Conservation (phyloP, 2,113 vertebrate species). For the Calyptommatus sinebrachiatus region DNA sequence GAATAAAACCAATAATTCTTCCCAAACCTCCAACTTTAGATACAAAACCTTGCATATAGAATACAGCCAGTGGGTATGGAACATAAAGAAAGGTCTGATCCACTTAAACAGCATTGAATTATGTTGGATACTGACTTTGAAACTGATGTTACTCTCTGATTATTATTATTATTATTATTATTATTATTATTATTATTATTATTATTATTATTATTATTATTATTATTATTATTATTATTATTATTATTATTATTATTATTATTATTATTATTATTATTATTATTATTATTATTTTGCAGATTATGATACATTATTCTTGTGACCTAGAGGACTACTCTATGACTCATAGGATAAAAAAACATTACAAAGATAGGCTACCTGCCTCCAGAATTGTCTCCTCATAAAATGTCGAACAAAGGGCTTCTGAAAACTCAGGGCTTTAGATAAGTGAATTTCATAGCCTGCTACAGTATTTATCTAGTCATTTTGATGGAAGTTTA, state of each 20-base stretch:
- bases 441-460: constrained; percentile 16
- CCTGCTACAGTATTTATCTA: constrained; percentile 4
- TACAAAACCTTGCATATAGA: not conserved
- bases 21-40: not conserved
- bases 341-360: not conserved
- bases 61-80: not conserved
- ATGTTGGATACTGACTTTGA: not conserved
- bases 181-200: too few species aligned
- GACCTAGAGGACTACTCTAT: not conserved
- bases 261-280: too few species aligned
- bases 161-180: too few species aligned
- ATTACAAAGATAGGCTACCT: not conserved
- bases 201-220: too few species aligned
- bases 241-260: too few species aligned
- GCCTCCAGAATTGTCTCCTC: not conserved
- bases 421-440: not conserved
- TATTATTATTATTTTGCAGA: too few species aligned
- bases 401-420: not conserved
- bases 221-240: too few species aligned
- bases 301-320: not conserved
- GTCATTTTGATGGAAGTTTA: not conserved
- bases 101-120: not conserved
- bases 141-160: not conserved
- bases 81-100: not conserved
- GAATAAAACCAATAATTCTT: not conserved